Evolutionary conservation across 2,888 invertebrate species (phyloP), one percentile per base, ranked within the genome.

Genomic region (Prostheceraeus crozeri): DNA sequence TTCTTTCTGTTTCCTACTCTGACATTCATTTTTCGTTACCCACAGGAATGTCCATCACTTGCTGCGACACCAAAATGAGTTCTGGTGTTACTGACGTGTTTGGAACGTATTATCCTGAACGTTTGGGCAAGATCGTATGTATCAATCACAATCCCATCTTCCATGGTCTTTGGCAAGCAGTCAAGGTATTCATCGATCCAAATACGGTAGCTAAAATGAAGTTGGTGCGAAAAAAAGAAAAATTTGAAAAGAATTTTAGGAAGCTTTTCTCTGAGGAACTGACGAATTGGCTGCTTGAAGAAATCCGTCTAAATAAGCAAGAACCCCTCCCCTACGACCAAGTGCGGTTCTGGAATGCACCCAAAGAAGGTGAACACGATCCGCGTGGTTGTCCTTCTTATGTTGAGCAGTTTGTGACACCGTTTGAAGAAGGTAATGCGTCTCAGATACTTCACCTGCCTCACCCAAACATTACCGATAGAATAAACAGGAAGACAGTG

Each of bases 161-260:
- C 63, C 73, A 74, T 16, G 72, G 70, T 1, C 68, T 74, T 11
- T 74, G 72, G 72, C 68, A 68, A 45, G 73, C 73, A 10, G 69
- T 71, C 19, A 71, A 71, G 63, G 66, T 67, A 33, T 70, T 74
- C 53, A 64, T 74, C 11, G 69, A 71, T 19, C 68, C 70, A 2
- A 67, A 67, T 54, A 73, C 74, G 0, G 67, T 67, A 1, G 63
- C 68, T 40, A 74, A 74, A 66, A 66, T 71, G 54, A 68, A 69
- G 40, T 59, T 73, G 8, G 63, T 71, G 3, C 63, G 69, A 21
- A 66, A 68, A n/a, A 69, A 70, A 53, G 61, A 67, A 48, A 73
- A 73, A 61, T 63, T 71, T 1, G 63, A 62, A 23, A 68, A 70
- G 25, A 54, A 66, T 3, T 73, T 74, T 58, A 58, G 60, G n/a